Evolutionary conservation across 1,140 invertebrate species (phyloP), one percentile per base, ranked within the genome.

Genomic region (Drusus annulatus): DNA sequence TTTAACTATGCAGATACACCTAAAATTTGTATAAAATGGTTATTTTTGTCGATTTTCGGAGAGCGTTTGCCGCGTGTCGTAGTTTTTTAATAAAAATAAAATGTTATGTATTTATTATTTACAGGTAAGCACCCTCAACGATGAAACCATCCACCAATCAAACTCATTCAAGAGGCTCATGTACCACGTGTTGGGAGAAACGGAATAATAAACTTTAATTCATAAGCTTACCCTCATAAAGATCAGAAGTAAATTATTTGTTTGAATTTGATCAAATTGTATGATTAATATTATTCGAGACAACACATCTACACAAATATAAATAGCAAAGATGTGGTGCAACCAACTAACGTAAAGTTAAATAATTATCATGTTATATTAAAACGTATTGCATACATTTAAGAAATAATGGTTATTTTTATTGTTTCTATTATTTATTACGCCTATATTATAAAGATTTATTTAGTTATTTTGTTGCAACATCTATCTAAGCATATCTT

Each of bases 151-250:
- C 86, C 95, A 96, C 84, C 96, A 98, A 87, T 97, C 96, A 87
- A 94, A 94, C 87, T 96, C 95, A 80, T 98, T 97, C 91, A 96
- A 95, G 88, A 94, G 95, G 86, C 93, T 98, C 85, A 98, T 98
- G 96, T 94, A 95, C 90, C 94, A 95, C 89, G 95, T 97, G 78
- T 90, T 96, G 85, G 94, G 94, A 80, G 93, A 95, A 89, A 93
- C 92, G 78, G 93, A 94, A 84, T 95, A 94, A 86, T 95, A 92
- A 82, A 60, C 31, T 52, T 60, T 28, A 19, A 16, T 28, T 15
- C 62, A 16, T 65, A 56, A 60, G 17, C 56, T 45, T 45, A 45
- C 10, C 36, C 10, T 2, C 36, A 0, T 13, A 45, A 13, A 45
- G 36, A 45, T 45, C 36, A 45, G 1, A 45, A 45, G 8, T 45